Percentiles rank a stretch among this genome's conserved stretches.
Conservation (phyloP, 2,888 invertebrate genomes). For the Nephrotoma flavescens region DNA sequence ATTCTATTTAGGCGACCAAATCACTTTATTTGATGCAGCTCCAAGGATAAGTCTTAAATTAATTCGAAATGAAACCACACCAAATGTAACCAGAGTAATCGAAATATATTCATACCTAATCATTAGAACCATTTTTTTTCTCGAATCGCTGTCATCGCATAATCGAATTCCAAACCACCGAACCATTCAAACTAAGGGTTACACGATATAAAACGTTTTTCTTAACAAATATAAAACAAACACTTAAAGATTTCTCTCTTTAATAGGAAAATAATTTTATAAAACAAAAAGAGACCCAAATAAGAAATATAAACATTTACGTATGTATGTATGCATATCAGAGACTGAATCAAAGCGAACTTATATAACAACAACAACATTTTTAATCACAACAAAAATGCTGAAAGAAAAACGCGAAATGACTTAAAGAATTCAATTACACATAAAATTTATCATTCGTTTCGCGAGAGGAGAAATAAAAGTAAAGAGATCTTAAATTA, state of each 20-base stretch:
- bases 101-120: too few species aligned
- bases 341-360: not conserved
- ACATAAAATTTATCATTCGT: not conserved
- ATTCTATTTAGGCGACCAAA: too few species aligned
- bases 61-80: too few species aligned
- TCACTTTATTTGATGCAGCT: too few species aligned
- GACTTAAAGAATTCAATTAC: not conserved
- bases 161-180: not conserved
- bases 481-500: not conserved
- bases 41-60: too few species aligned
- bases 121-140: too few species aligned
- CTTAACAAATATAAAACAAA: not conserved
- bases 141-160: too few species aligned
- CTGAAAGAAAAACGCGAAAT: not conserved
- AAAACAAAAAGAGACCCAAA: not conserved
- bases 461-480: not conserved
- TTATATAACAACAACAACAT: not conserved
- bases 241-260: not conserved
- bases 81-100: too few species aligned
- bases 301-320: not conserved
- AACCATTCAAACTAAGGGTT: not conserved
- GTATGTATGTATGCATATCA: not conserved
- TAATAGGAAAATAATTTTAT: not conserved
- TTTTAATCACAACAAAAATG: not conserved
- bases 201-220: not conserved